Evolutionary conservation across 2,888 invertebrate species (phyloP).

Genomic region (Callimorpha dominula): DNA sequence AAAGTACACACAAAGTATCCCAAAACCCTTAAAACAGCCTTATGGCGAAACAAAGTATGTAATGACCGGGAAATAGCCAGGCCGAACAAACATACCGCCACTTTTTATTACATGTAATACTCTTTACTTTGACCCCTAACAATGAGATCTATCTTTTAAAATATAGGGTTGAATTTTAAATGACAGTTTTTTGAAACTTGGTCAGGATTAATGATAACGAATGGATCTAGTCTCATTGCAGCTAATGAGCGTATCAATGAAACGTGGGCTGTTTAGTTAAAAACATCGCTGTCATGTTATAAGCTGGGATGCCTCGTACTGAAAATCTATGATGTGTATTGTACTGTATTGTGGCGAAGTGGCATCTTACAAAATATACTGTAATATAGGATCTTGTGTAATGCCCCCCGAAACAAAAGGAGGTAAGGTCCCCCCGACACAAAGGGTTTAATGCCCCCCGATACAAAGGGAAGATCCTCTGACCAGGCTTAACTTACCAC

Average conservation of each 20-base stretch:
- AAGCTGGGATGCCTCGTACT: background rate
- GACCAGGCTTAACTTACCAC: background rate
- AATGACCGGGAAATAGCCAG: slow-evolving; percentile 35
- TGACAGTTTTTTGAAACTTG: background rate
- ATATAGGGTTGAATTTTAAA: background rate
- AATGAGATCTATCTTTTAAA: slow-evolving; percentile 21
- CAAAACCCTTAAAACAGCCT: slow-evolving; percentile 16
- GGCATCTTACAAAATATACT: background rate
- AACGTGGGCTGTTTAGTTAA: background rate
- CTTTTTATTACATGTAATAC: slow-evolving; percentile 41
- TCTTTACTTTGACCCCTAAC: slow-evolving; percentile 35
- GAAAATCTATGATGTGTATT: background rate
- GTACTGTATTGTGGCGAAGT: background rate
- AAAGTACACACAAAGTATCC: slow-evolving; percentile 9
- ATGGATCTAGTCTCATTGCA: background rate
- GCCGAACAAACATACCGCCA: slow-evolving; percentile 43
- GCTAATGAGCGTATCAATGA: background rate
- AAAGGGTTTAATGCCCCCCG: background rate
- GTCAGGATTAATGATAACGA: background rate
- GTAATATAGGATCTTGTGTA: no score
- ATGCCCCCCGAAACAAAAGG: background rate
- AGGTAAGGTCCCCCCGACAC: no score
- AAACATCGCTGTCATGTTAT: background rate
- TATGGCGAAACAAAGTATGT: slow-evolving; percentile 37
- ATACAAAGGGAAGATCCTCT: background rate